Evolutionary conservation across 2,113 vertebrate genomes (phyloP).

Genomic region (Pavo muticus): DNA sequence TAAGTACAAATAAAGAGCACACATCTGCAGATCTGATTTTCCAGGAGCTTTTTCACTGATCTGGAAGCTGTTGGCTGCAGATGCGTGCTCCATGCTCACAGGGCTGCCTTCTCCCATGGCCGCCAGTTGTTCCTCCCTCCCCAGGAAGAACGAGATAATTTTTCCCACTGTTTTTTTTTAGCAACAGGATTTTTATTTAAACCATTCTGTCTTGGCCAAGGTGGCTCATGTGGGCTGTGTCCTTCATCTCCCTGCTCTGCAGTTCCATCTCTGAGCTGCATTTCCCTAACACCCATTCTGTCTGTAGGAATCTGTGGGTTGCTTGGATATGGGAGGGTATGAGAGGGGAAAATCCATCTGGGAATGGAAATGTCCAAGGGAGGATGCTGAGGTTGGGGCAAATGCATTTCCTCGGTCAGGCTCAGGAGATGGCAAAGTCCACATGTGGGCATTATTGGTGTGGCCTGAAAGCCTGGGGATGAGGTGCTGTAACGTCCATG

Average conservation of each 20-base stretch:
- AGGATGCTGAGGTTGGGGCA: rapidly evolving
- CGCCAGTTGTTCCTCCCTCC: neutral
- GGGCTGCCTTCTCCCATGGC: neutral
- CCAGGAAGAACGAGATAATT: neutral
- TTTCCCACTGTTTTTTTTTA: neutral
- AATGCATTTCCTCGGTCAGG: neutral
- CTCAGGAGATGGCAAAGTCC: neutral
- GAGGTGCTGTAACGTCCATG: neutral
- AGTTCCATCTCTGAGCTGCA: neutral
- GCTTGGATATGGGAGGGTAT: too few species aligned
- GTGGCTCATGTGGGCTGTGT: rapidly evolving
- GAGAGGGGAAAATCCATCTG: neutral
- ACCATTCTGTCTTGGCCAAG: rapidly evolving
- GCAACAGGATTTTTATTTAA: neutral
- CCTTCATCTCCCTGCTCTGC: neutral
- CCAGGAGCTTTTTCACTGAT: neutral
- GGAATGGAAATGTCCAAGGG: neutral
- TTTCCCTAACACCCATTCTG: neutral
- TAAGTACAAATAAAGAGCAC: neutral
- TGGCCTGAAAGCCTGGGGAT: rapidly evolving
- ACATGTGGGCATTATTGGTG: rapidly evolving
- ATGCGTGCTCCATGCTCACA: neutral
- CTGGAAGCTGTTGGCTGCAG: neutral
- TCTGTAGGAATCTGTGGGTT: rapidly evolving
- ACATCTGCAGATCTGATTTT: neutral